Percentiles rank a stretch among this genome's conserved stretches.
Evolutionary conservation across 2,888 invertebrate species (phyloP).

Genomic region (Tuta absoluta): DNA sequence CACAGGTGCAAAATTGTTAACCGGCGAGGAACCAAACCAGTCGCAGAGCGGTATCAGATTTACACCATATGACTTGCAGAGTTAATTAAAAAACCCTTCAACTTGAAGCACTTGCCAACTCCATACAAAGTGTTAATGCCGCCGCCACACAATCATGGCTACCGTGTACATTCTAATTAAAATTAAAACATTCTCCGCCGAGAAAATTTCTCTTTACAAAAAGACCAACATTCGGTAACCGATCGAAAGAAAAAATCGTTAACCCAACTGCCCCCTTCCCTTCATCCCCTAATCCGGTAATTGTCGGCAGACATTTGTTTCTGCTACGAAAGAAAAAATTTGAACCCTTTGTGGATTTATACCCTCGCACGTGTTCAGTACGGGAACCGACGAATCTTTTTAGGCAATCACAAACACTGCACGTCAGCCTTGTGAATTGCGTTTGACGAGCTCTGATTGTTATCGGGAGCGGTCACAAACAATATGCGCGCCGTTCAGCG

Average conservation of each 20-base stretch:
- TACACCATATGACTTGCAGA: constrained; percentile 37
- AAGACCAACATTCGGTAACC: constrained; percentile 52
- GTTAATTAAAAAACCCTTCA: constrained; percentile 52
- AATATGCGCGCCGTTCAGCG: constrained; percentile 14
- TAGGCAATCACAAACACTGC: constrained; percentile 60
- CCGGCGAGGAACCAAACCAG: constrained; percentile 26
- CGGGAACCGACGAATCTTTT: constrained; percentile 52
- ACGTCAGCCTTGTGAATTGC: constrained; percentile 51
- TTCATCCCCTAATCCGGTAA: constrained; percentile 74
- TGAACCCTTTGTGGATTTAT: constrained; percentile 66
- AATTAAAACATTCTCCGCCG: constrained; percentile 59
- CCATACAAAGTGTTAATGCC: constrained; percentile 46
- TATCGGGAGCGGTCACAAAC: constrained; percentile 47
- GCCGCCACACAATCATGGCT: constrained; percentile 39
- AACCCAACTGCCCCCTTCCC: constrained; percentile 50
- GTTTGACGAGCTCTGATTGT: constrained; percentile 53
- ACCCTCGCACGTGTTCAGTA: constrained; percentile 69
- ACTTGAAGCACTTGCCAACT: constrained; percentile 44
- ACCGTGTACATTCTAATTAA: constrained; percentile 45
- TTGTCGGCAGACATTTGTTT: constrained; percentile 71
- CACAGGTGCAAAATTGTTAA: constrained; percentile 29
- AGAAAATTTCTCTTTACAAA: constrained; percentile 51
- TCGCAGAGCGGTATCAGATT: constrained; percentile 26
- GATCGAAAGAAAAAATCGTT: constrained; percentile 47
- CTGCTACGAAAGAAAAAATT: constrained; percentile 60